A percentile compares a stretch with the other conserved stretches of the same genome.
These are phyloP conservation scores for Melanostigma gelatinosum DNA, from an alignment of 2,113 vertebrate species.

Conservation along the genomic window DNA sequence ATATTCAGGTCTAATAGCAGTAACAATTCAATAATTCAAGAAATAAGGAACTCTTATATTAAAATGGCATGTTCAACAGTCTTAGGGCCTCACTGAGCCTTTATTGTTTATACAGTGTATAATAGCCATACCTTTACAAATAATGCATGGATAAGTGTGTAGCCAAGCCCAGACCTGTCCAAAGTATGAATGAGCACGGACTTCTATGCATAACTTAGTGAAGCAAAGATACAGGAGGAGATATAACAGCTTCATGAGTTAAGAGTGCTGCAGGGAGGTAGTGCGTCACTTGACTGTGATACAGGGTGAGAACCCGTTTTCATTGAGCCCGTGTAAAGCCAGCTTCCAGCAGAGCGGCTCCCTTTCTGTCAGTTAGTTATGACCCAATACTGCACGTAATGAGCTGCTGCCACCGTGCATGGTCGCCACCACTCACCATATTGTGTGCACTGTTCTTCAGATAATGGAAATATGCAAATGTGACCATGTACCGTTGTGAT, in stretches of 20 bases:
- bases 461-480: slow-evolving; percentile 57
- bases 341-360: slow-evolving; percentile 12
- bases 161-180: neutral
- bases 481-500: slow-evolving; percentile 14
- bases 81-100: neutral
- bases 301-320: slow-evolving; percentile 30
- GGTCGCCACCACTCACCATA: slow-evolving; percentile 13
- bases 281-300: slow-evolving; percentile 28
- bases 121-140: slow-evolving; percentile 22
- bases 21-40: slow-evolving; percentile 20
- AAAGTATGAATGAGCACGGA: slow-evolving; percentile 15
- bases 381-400: slow-evolving; percentile 30
- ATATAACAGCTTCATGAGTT: slow-evolving; percentile 2
- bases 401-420: slow-evolving; percentile 28
- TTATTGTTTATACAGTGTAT: neutral
- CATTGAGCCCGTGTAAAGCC: slow-evolving; percentile 28
- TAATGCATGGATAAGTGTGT: slow-evolving; percentile 27
- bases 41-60: slow-evolving; percentile 22
- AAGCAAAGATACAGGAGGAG: neutral
- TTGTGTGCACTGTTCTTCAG: neutral
- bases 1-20: slow-evolving; percentile 13
- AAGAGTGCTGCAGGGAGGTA: slow-evolving; percentile 26
- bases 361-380: slow-evolving; percentile 36
- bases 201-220: neutral
- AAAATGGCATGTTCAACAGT: slow-evolving; percentile 14